Base-by-base conservation (phyloP, 1,140 invertebrate genomes). In the Pomacea maculata region DNA sequence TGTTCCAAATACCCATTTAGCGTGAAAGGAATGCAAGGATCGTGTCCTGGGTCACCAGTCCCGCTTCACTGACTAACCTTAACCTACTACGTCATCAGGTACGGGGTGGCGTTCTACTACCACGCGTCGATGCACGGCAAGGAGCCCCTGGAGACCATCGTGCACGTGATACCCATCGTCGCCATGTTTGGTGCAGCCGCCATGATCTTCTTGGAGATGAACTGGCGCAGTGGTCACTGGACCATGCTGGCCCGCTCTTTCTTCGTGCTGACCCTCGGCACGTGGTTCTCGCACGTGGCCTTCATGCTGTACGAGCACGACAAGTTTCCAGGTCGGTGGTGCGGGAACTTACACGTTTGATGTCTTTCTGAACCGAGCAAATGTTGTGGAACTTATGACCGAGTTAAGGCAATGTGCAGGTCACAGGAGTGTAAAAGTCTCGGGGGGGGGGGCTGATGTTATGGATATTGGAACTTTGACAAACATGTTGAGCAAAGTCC, bases 221-320 rank as follows among this genome's bases (percentile, higher is more conserved):
- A 52, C 11, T 84, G 83, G 83, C 78, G 72, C 34, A 57, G 74
- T n/a, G 83, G 83, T 1, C 79, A 81, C 29, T 82, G 81, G 81
- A 84, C 83, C 6, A 78, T 82, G 75, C 73, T 82, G 57, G 65
- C 77, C 6, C 55, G 83, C 11, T 25, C 78, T 15, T 82, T 79
- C 55, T 65, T 68, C 12, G 63, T 84, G 54, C 81, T 84, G n/a
- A 84, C 83, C 0, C 67, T 84, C 54, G 83, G 83, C 55, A 84
- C 83, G 25, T 84, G 83, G 83, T 84, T 84, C 71, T 84, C 79
- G 21, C 83, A 84, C 79, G 83, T 84, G 63, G 81, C 83, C 61
- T 84, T 84, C 67, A 84, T 84, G 71, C 81, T 84, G 15, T 84
- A 84, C 52, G 81, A 80, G n/a, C 79, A 78, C 72, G 80, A 82